A percentile compares a stretch with the other conserved stretches of the same genome.
Evolutionary conservation across 2,113 vertebrate species (phyloP).

Genomic region (Parus major): DNA sequence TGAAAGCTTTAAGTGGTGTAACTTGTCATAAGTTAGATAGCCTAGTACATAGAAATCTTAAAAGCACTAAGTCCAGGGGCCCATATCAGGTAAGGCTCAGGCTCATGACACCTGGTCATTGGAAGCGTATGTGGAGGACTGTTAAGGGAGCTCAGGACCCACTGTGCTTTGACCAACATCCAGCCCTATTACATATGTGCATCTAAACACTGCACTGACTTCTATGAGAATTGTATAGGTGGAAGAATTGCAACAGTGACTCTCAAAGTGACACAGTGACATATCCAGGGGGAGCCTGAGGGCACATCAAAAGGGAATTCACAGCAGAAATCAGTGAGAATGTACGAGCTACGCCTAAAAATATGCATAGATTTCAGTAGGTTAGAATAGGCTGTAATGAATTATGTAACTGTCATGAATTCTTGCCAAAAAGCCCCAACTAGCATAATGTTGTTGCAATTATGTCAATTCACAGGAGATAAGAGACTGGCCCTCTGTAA

Average conservation of each 20-base stretch:
- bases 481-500: slow-evolving; percentile 23
- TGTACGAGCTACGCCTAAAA: neutral
- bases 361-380: slow-evolving; percentile 29
- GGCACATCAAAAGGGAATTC: neutral
- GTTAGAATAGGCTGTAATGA: slow-evolving; percentile 55
- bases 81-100: neutral
- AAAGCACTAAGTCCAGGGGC: neutral
- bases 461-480: slow-evolving; percentile 51
- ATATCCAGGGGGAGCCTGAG: neutral
- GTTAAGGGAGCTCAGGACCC: neutral
- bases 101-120: neutral
- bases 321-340: neutral
- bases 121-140: neutral
- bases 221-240: neutral
- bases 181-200: neutral
- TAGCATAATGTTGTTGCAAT: slow-evolving; percentile 49
- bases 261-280: neutral
- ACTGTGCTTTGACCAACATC: neutral
- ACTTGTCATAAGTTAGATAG: neutral
- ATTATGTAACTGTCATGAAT: slow-evolving; percentile 48
- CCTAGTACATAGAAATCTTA: neutral
- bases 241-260: neutral
- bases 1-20: neutral
- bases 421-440: slow-evolving; percentile 41
- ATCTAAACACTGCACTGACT: neutral